Evolutionary conservation across 1,140 invertebrate genomes (phyloP), one percentile per base, ranked within the genome.

Genomic region (roundworm (Caenorhabditis elegans)): DNA sequence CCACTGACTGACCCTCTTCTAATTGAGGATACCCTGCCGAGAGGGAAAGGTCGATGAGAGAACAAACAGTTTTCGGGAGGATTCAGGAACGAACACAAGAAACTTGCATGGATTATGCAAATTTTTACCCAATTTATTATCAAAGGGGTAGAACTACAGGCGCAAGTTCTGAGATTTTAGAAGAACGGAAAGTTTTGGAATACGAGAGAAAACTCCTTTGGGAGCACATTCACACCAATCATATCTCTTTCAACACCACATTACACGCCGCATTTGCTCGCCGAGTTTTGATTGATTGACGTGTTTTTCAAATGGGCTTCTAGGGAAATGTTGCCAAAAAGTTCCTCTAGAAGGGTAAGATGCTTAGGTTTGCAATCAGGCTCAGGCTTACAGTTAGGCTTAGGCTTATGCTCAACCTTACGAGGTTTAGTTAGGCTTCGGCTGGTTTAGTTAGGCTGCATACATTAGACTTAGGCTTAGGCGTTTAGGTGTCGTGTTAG

Each of bases 181-280:
- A 11, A 34, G 55, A 34, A n/a, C 3, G 31, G 0, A n/a, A 36
- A 60, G 26, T 13, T 31, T 10, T 31, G 53, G 24, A 34, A 22
- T 26, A 31, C 5, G 24, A 26, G 22, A 10, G 24, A 60, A 60
- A 60, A n/a, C 10, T 22, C 60, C 34, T 24, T 19, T 70, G 60
- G 60, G 60, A 70, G 60, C 60, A 39, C 60, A 70, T 70, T 70
- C 34, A 43, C 60, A 70, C 60, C 60, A 70, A 70, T 70, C 60
- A 70, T 39, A 70, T 70, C 60, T 70, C 60, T 70, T 70, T 70
- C 60, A 70, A 70, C 53, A 60, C 53, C 53, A 31, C 53, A 60
- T 60, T 60, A 31, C 53, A 60, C 28, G 60, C 60, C 60, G 60
- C 31, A 70, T 70, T 70, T 70, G 4, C 60, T 70, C 60, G 60